These are phyloP conservation scores for Emydoidea blandingii DNA, from an alignment of 2,797 vertebrate genomes.

Conservation along the genomic window DNA sequence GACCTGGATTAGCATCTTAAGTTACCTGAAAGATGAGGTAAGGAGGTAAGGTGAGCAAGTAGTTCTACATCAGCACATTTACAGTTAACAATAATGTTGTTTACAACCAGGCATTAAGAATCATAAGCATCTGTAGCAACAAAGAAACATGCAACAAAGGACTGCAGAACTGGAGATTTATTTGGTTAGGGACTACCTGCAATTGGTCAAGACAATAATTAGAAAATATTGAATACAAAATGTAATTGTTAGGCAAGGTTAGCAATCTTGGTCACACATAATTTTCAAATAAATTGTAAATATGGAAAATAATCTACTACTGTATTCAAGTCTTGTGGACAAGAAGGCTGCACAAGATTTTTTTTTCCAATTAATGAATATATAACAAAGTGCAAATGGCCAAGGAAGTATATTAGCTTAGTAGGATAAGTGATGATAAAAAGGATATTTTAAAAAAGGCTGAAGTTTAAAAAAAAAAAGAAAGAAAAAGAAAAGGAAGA, in stretches of 20 bases:
- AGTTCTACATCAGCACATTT: conserved; percentile 76
- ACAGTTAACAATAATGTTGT: conserved; percentile 82
- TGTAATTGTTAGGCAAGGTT: conserved; percentile 70
- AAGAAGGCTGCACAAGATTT: conserved; percentile 69
- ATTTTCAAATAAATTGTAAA: conserved; percentile 76
- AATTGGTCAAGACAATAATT: conserved; percentile 77
- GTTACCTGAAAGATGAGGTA: conserved; percentile 77
- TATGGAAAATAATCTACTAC: conserved; percentile 67
- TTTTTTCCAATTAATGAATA: conserved; percentile 39
- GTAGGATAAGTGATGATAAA: conserved; percentile 51
- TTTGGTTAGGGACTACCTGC: conserved; percentile 79
- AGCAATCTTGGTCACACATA: conserved; percentile 67
- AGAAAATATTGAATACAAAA: conserved; percentile 68
- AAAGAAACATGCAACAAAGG: conserved; percentile 77
- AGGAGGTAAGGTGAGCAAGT: conserved; percentile 73
- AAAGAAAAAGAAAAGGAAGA: neutral
- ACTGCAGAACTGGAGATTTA: conserved; percentile 75
- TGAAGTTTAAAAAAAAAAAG: neutral
- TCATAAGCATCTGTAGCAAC: conserved; percentile 80
- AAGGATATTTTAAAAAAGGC: conserved; percentile 39
- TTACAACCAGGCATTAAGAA: conserved; percentile 81
- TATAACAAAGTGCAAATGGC: conserved; percentile 54
- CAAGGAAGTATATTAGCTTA: conserved; percentile 35
- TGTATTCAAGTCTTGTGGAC: conserved; percentile 48
- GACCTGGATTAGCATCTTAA: conserved; percentile 74